Base-by-base conservation (phyloP, 2,888 invertebrate genomes). In the Microplitis deprimator region DNA sequence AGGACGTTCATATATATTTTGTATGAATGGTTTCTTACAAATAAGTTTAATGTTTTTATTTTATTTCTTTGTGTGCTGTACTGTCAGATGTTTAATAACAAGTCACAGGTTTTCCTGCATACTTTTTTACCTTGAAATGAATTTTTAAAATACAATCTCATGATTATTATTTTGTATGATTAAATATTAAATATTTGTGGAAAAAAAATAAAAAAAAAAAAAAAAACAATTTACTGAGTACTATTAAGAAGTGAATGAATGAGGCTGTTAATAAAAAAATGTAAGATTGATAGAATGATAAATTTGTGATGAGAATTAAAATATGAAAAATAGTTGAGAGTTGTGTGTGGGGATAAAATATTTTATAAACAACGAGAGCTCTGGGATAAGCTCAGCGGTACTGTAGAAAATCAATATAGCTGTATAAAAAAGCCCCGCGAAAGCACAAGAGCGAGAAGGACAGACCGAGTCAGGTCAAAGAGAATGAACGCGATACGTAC, bases 341-440 rank as follows among this genome's bases (percentile, higher is more conserved):
- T 73, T 72, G 62, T 72, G 72, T 73, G 50, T 29, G n/a, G n/a
- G 67, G 67, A 73, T 40, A 64, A 60, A 76, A 78, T 79, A 78
- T 78, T 79, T 78, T 40, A 62, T 65, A 61, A 77, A 79, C 75
- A 76, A 75, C 61, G 60, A 62, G 17, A 60, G 50, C 73, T 75
- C 77, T 65, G 65, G 81, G 79, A 82, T 81, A 81, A 79, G 80
- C 81, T 76, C 74, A 68, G 68, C 38, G 17, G 73, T 50, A 50
- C 50, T 13, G 50, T 50, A 38, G 73, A 84, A 85, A 86, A 86
- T 87, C 85, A 85, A 87, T 87, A 87, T 81, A 69, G 68, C 79
- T 76, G 79, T 78, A 80, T 84, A 82, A 84, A 84, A 85, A 85
- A 82, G 82, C 78, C 77, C 79, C 82, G 73, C 79, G 62, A 76